These are phyloP conservation scores for Pocota personata DNA, from an alignment of 2,888 invertebrate genomes.

Conservation along the genomic window DNA sequence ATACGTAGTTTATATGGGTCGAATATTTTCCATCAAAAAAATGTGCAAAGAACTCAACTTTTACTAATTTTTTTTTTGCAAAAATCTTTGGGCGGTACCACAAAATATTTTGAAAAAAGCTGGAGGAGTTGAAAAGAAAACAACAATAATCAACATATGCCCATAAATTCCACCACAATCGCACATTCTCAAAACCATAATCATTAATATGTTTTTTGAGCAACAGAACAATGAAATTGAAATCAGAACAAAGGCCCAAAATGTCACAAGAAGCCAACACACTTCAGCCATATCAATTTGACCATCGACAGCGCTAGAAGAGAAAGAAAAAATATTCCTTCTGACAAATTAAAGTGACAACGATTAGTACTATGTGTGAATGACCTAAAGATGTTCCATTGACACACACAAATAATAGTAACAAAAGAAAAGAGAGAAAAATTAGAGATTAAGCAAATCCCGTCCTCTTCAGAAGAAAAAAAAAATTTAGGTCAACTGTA, in stretches of 20 bases:
- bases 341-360: not conserved
- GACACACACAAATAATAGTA: slow-evolving; percentile 11
- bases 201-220: not conserved
- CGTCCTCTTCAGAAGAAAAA: slow-evolving; percentile 6
- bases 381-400: slow-evolving; percentile 33
- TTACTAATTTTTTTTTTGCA: not conserved
- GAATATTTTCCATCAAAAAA: too few species aligned
- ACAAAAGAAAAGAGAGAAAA: not conserved
- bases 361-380: slow-evolving; percentile 26
- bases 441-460: slow-evolving; percentile 50
- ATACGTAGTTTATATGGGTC: too few species aligned
- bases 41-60: too few species aligned
- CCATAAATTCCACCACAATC: not conserved
- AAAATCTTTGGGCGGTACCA: not conserved
- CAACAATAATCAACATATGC: not conserved
- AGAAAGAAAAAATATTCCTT: not conserved
- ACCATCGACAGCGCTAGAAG: not conserved
- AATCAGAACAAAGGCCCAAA: not conserved
- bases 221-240: not conserved
- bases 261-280: not conserved
- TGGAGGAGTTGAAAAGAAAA: too few species aligned
- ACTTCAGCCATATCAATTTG: not conserved
- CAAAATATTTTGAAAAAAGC: not conserved
- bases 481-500: slow-evolving; percentile 65
- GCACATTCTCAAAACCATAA: not conserved